A percentile compares a stretch with the other conserved stretches of the same genome.
These are phyloP conservation scores for Pollimyrus isidori DNA, from an alignment of 2,113 vertebrate genomes.

Conservation along the genomic window DNA sequence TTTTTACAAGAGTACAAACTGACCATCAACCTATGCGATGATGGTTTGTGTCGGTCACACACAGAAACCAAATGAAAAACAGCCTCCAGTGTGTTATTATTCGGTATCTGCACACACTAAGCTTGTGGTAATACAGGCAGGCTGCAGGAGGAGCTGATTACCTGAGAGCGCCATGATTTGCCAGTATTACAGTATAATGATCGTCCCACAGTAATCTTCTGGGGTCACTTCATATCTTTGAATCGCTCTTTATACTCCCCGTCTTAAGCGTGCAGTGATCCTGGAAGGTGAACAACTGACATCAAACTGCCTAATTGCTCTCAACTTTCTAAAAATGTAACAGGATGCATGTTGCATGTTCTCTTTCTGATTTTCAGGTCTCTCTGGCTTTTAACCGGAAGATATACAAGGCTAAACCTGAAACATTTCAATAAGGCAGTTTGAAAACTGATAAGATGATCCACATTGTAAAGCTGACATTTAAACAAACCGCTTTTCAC, in stretches of 20 bases:
- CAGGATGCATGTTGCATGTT: not conserved
- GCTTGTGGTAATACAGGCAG: not conserved
- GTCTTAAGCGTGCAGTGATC: not conserved
- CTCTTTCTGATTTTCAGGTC: not conserved
- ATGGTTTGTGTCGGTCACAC: too few relatives aligned
- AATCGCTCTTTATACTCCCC: not conserved
- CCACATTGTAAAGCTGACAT: not conserved
- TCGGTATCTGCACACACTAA: not conserved
- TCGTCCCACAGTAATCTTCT: not conserved
- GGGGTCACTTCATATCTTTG: not conserved
- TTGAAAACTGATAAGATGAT: not conserved
- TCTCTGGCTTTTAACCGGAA: not conserved
- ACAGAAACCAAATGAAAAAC: too few relatives aligned
- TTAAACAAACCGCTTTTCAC: not conserved
- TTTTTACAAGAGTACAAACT: constrained; percentile 46
- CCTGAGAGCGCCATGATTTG: not conserved
- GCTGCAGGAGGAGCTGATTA: not conserved
- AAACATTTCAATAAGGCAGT: not conserved
- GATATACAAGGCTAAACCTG: not conserved
- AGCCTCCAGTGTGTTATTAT: too few relatives aligned
- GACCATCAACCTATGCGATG: too few relatives aligned
- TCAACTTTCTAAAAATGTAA: not conserved
- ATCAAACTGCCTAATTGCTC: not conserved
- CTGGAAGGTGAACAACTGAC: not conserved
- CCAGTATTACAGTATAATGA: not conserved